A percentile compares a stretch with the other conserved stretches of the same genome.
Conservation (phyloP, 2,797 vertebrate species). For the Sciurus carolinensis region DNA sequence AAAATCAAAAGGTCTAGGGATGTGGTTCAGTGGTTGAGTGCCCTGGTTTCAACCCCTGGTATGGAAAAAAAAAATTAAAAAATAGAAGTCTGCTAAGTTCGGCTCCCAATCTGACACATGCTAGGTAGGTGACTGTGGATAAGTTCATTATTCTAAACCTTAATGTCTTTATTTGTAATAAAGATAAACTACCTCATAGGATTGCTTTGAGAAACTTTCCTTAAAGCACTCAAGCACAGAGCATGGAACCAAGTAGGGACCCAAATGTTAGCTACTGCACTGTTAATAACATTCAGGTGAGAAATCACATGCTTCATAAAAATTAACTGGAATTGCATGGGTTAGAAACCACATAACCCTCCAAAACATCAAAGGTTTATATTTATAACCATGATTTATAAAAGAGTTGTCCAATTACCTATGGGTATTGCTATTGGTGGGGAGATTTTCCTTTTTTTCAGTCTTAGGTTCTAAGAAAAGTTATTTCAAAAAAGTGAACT, state of each 20-base stretch:
- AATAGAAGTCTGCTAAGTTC: not conserved
- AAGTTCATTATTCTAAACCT: conserved; percentile 59
- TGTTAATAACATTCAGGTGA: conserved; percentile 58
- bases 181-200: conserved; percentile 20
- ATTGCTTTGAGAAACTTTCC: conserved; percentile 49
- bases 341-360: conserved; percentile 55
- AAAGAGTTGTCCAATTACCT: conserved; percentile 55
- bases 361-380: conserved; percentile 47
- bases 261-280: conserved; percentile 37
- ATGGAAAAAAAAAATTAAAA: too few relatives aligned
- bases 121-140: conserved; percentile 11
- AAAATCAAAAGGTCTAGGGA: too few relatives aligned
- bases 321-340: conserved; percentile 33
- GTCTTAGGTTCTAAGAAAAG: not conserved
- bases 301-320: conserved; percentile 48
- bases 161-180: conserved; percentile 62
- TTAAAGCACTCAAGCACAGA: conserved; percentile 58
- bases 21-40: too few relatives aligned
- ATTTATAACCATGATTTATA: conserved; percentile 50
- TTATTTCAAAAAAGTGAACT: conserved; percentile 67
- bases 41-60: too few relatives aligned
- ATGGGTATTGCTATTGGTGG: not conserved
- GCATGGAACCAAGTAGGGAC: not conserved
- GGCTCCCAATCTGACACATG: conserved; percentile 37
- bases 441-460: conserved; percentile 59